A percentile compares a stretch with the other conserved stretches of the same genome.
phyloP scores from a whole-genome alignment of 2,113 vertebrate species.

The Dromas ardeola region DNA sequence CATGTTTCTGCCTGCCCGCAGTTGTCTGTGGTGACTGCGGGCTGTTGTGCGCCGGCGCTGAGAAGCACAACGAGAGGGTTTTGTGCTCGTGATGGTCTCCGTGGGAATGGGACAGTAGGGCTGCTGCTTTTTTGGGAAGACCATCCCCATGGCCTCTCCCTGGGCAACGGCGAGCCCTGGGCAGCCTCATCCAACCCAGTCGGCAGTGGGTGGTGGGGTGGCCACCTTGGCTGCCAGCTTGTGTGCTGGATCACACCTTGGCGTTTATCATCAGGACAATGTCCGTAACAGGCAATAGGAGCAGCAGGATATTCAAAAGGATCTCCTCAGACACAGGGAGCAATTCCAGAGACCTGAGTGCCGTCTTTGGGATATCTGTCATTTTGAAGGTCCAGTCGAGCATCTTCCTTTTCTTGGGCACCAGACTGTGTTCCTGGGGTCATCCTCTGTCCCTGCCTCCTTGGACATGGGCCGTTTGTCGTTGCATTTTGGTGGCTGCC shows the following conservation, averaged over 20 bases:
- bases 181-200: not conserved
- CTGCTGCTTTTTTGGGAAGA: not conserved
- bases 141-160: not conserved
- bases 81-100: not conserved
- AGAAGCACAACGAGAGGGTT: not conserved
- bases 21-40: not conserved
- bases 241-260: not conserved
- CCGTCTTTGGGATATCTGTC: not conserved
- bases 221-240: not conserved
- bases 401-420: not conserved
- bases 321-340: not conserved
- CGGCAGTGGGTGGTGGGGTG: not conserved
- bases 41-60: not conserved
- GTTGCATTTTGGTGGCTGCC: not conserved
- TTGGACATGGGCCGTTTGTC: not conserved
- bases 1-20: not conserved
- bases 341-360: not conserved
- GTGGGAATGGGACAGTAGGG: not conserved
- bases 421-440: not conserved
- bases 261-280: fast-evolving
- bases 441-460: not conserved
- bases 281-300: not conserved
- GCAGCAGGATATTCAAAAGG: not conserved
- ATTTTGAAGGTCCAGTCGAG: not conserved
- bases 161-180: fast-evolving